These are phyloP conservation scores for Parapsyche elsis DNA, from an alignment of 1,140 invertebrate genomes.

Conservation along the genomic window DNA sequence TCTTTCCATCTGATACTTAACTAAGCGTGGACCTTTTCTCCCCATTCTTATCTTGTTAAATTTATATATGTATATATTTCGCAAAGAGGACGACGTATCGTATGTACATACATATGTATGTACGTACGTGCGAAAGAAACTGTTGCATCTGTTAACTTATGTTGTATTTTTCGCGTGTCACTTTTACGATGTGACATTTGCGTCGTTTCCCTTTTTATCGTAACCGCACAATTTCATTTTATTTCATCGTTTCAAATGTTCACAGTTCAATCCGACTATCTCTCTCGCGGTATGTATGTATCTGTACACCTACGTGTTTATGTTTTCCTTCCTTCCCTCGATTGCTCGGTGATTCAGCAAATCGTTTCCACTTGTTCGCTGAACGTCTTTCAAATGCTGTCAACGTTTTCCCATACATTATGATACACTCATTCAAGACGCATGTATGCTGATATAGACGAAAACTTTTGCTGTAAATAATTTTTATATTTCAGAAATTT, in stretches of 20 bases:
- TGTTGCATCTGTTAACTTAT: neutral
- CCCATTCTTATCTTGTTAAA: neutral
- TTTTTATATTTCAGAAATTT: too few relatives aligned
- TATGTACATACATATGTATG: neutral
- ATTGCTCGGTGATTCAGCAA: conserved; percentile 23
- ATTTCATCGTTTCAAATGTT: conserved; percentile 14
- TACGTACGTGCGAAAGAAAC: neutral
- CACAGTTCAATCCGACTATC: neutral
- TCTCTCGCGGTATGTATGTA: neutral
- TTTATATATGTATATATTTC: neutral
- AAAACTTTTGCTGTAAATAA: too few relatives aligned
- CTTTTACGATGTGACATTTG: neutral
- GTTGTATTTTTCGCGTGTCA: neutral
- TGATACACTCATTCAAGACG: too few relatives aligned
- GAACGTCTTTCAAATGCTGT: neutral
- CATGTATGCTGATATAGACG: too few relatives aligned
- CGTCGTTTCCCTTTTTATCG: neutral
- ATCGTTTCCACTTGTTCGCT: conserved; percentile 18
- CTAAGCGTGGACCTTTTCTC: neutral
- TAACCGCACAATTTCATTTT: conserved; percentile 17
- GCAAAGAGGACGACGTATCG: too few relatives aligned
- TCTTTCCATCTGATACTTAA: neutral
- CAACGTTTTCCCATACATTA: too few relatives aligned
- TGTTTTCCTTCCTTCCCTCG: conserved; percentile 19
- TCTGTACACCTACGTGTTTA: neutral